phyloP scores from a whole-genome alignment of 2,797 vertebrate species.

The Melopsittacus undulatus region DNA sequence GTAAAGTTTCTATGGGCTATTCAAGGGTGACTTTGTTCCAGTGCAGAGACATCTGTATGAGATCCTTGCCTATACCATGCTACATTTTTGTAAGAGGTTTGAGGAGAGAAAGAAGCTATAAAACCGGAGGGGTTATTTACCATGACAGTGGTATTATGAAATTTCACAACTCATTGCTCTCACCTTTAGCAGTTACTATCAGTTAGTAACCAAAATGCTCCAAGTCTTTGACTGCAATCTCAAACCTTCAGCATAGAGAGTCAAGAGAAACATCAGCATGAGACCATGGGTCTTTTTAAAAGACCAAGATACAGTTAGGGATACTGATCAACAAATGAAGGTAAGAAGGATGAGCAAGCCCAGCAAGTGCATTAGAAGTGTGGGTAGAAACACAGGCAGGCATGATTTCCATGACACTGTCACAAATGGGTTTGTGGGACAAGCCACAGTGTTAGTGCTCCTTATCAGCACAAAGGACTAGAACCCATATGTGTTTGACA shows the following conservation, averaged over 20 bases:
- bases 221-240: background rate
- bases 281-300: background rate
- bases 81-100: background rate
- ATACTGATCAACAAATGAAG: background rate
- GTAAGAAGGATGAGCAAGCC: background rate
- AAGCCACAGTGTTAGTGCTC: background rate
- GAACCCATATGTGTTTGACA: background rate
- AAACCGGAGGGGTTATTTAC: background rate
- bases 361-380: background rate
- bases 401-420: background rate
- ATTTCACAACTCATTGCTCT: background rate
- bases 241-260: background rate
- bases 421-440: background rate
- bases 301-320: background rate
- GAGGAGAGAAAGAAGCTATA: background rate
- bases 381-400: background rate
- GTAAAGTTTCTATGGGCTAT: background rate
- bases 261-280: accelerated
- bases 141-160: background rate
- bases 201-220: background rate
- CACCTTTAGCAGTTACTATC: background rate
- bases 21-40: background rate
- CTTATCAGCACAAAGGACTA: background rate
- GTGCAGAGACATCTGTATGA: background rate
- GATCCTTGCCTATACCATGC: background rate